phyloP scores from a whole-genome alignment of 92 coral and sea anemone genomes.

The Virgularia gustaviana region DNA sequence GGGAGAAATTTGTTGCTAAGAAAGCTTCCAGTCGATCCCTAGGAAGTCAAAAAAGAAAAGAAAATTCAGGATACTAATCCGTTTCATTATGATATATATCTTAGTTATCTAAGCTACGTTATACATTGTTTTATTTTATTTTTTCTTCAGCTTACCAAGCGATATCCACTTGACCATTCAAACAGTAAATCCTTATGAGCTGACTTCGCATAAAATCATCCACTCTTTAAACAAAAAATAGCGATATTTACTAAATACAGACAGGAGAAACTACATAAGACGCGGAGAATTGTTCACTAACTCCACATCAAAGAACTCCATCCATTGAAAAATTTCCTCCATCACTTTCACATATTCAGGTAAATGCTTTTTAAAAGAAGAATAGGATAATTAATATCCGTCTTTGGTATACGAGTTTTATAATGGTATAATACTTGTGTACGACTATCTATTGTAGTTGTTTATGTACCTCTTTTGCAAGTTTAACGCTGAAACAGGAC shows the following conservation, averaged over 20 bases:
- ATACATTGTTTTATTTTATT: background rate
- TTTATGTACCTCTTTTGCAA: constrained; percentile 22
- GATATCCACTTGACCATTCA: constrained; percentile 62
- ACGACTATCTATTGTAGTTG: too few relatives aligned
- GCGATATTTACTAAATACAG: background rate
- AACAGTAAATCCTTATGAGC: constrained; percentile 68
- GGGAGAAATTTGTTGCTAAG: too few relatives aligned
- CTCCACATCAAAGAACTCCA: constrained; percentile 81
- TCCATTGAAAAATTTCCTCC: constrained; percentile 87
- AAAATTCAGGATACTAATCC: too few relatives aligned
- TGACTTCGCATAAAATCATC: constrained; percentile 61
- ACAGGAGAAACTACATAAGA: background rate
- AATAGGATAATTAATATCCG: too few relatives aligned
- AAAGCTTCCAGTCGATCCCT: too few relatives aligned
- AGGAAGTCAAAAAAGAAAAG: too few relatives aligned
- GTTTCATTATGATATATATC: constrained; percentile 9
- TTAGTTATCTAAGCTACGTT: background rate
- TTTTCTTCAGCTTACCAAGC: constrained; percentile 68
- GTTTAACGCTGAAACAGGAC: constrained; percentile 34
- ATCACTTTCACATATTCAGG: constrained; percentile 63
- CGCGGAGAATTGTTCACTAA: constrained; percentile 33
- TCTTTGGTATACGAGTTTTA: too few relatives aligned
- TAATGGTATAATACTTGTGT: too few relatives aligned
- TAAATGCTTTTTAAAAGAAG: constrained; percentile 68
- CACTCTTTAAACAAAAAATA: constrained; percentile 36